Evolutionary conservation across 2,888 invertebrate species (phyloP), one percentile per base, ranked within the genome.

Genomic region (Microctonus aethiopoides): DNA sequence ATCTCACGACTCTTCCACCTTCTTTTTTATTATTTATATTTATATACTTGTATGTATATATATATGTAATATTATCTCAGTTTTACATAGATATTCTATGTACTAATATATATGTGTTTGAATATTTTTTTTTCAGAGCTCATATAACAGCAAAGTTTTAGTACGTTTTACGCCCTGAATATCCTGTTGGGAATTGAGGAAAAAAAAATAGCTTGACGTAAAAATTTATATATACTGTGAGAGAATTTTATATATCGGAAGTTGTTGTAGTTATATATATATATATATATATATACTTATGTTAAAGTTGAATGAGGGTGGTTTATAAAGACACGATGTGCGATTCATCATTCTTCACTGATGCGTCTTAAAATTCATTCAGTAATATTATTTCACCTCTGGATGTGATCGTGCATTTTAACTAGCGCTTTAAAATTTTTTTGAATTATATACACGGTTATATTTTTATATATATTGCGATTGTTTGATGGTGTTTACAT

Each of bases 261-360:
- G 46, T 46, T 46, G 46, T 16, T n/a, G n/a, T 39, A 39, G 39
- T n/a, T n/a, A n/a, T n/a, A n/a, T n/a, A n/a, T n/a, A n/a, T 16
- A 46, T n/a, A 16, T n/a, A n/a, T n/a, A n/a, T n/a, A n/a, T n/a
- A 46, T 16, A n/a, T n/a, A n/a, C n/a, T n/a, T 46, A 20, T 16
- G 46, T 46, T 16, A 16, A 46, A 46, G 16, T 73, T 22, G 60
- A 20, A 32, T 39, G 29, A 39, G 56, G 67, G n/a, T n/a, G n/a
- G n/a, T n/a, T n/a, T 67, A 73, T 76, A 79, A 78, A 79, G 77
- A 78, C 73, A 76, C 20, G 67, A 67, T 57, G 29, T 54, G 68
- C 68, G 74, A 80, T 80, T 79, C 77, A 80, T 80, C 80, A 78
- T 77, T 71, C 77, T 74, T 11, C 52, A 6, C 59, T 29, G 29